These are phyloP conservation scores for Taphrorychus bicolor DNA, from an alignment of 2,888 invertebrate species.

Conservation along the genomic window DNA sequence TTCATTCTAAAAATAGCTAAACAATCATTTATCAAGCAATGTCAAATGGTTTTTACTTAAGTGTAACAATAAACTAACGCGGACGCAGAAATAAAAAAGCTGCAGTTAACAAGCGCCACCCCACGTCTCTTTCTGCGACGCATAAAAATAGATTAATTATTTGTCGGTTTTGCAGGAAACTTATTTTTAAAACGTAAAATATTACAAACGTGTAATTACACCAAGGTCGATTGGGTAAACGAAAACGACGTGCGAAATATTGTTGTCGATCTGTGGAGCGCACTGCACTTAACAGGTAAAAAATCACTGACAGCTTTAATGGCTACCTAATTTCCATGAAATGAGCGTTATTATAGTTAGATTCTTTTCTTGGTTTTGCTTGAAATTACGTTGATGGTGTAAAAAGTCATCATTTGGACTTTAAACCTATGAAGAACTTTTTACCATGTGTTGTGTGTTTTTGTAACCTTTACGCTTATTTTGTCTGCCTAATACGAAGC, in stretches of 20 bases:
- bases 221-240: slow-evolving; percentile 2
- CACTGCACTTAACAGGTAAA: neutral
- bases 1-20: neutral
- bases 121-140: neutral
- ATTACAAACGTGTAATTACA: slow-evolving; percentile 2
- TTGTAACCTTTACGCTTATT: no score
- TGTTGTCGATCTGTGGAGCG: neutral
- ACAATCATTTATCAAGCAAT: neutral
- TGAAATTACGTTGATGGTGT: no score
- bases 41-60: neutral
- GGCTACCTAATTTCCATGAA: no score
- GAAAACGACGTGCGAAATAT: slow-evolving; percentile 3
- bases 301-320: no score
- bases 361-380: no score
- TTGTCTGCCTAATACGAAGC: neutral
- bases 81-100: neutral
- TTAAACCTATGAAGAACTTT: no score
- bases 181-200: slow-evolving; percentile 3
- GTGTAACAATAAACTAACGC: neutral
- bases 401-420: no score
- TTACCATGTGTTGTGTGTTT: no score
- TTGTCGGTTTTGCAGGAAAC: slow-evolving; percentile 4
- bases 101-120: neutral
- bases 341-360: no score
- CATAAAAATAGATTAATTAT: neutral